Conservation (phyloP, 2,113 vertebrate species). For the Dasypus novemcinctus region DNA sequence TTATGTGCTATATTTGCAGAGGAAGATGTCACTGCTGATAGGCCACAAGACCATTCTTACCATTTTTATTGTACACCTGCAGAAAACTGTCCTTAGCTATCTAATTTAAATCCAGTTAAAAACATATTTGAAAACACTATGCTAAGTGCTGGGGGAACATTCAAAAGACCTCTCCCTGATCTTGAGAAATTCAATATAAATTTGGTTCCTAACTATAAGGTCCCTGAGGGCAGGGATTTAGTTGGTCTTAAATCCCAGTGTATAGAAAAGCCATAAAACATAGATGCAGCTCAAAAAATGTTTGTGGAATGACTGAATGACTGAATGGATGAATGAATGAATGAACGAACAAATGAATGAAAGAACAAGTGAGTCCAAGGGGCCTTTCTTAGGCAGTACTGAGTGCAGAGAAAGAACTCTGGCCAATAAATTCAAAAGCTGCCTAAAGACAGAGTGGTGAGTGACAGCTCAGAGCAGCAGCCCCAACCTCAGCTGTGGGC, state of each 20-base stretch:
- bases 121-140: neutral
- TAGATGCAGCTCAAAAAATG: neutral
- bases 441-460: neutral
- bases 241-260: neutral
- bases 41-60: neutral
- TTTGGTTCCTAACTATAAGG: neutral
- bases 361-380: neutral
- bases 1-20: neutral
- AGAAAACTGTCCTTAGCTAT: neutral
- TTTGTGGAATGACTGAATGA: neutral
- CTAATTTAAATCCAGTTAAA: neutral
- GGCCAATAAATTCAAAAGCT: neutral
- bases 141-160: neutral
- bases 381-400: neutral
- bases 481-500: neutral
- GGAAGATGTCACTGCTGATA: neutral
- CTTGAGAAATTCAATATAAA: conserved; percentile 4
- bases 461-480: neutral
- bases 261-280: neutral
- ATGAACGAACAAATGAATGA: neutral
- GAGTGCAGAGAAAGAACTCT: neutral
- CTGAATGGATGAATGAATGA: neutral
- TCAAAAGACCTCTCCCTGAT: neutral
- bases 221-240: neutral
- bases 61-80: too few species aligned